Evolutionary conservation across 30 jellyfish, hydroid and myxozoan species (phyloP).

Genomic region (Turritopsis rubra): DNA sequence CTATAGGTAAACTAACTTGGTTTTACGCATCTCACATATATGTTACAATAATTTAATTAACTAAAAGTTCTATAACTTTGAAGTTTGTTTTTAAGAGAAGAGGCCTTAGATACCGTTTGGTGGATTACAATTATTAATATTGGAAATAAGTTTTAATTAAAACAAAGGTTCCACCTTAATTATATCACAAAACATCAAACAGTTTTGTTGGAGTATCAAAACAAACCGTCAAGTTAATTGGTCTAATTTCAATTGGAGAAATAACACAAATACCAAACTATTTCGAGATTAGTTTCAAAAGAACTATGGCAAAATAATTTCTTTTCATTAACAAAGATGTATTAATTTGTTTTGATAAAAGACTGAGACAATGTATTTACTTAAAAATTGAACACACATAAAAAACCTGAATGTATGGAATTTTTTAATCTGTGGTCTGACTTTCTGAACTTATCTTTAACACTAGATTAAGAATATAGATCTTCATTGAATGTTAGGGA

Average conservation of each 20-base stretch:
- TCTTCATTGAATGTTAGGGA: neutral
- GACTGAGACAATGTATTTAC: neutral
- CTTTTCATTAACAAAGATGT: neutral
- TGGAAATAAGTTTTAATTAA: no score
- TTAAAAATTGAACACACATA: no score
- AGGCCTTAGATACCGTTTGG: no score
- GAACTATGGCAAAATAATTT: neutral
- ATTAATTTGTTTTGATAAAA: neutral
- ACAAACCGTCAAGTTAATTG: neutral
- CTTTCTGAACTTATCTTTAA: neutral
- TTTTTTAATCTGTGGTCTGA: no score
- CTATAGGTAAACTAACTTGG: neutral
- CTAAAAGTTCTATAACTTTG: neutral
- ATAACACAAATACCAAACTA: neutral
- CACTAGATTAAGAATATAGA: neutral
- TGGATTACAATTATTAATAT: no score
- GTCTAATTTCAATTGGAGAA: neutral
- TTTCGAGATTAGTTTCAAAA: neutral
- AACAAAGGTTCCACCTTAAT: no score
- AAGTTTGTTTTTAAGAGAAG: neutral
- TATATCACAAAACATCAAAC: no score
- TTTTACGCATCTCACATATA: neutral
- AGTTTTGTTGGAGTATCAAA: neutral
- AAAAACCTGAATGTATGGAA: no score
- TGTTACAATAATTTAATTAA: no score